Base-by-base conservation (phyloP, 1,140 invertebrate species). In the Leptopilina boulardi region DNA sequence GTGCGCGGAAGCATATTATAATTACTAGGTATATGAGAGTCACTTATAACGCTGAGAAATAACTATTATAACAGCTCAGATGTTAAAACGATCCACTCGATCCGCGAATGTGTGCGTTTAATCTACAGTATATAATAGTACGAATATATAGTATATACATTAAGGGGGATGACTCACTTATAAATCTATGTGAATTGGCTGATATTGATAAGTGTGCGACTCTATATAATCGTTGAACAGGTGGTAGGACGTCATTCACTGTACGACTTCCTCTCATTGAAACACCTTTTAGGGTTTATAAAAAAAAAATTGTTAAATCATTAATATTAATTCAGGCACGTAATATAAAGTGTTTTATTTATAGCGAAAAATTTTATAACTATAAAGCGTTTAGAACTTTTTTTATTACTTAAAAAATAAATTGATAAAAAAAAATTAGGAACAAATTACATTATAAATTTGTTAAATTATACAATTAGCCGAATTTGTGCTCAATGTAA, bases 141-240 rank as follows among this genome's bases (percentile, higher is more conserved):
- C 10, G 10, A 10, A 21, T n/a, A n/a, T n/a, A n/a, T n/a, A n/a
- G n/a, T n/a, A n/a, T n/a, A n/a, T 15, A 66, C 59, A 30, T 30
- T 34, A 30, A 66, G 26, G 21, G n/a, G 11, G 59, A 66, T 66
- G 59, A 66, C 59, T 66, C 59, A 30, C 4, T 66, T 10, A 4
- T 11, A 30, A 66, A 34, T 66, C 59, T 30, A 66, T 15, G 59
- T 66, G 59, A 66, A n/a, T 66, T 66, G 23, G 9, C n/a, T 66
- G 26, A 66, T 66, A 66, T 66, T 66, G 59, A 66, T 66, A 66
- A 66, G 59, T 66, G 26, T 66, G 15, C 15, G 59, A 26, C 26
- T 66, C 11, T 38, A 38, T 34, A n/a, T 30, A 15, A 3, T 30
- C 59, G 59, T 30, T 66, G n/a, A 66, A 66, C 59, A 30, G 23